A percentile compares a stretch with the other conserved stretches of the same genome.
These are phyloP conservation scores for Heloderma charlesbogerti DNA, from an alignment of 2,113 vertebrate genomes.

Conservation along the genomic window DNA sequence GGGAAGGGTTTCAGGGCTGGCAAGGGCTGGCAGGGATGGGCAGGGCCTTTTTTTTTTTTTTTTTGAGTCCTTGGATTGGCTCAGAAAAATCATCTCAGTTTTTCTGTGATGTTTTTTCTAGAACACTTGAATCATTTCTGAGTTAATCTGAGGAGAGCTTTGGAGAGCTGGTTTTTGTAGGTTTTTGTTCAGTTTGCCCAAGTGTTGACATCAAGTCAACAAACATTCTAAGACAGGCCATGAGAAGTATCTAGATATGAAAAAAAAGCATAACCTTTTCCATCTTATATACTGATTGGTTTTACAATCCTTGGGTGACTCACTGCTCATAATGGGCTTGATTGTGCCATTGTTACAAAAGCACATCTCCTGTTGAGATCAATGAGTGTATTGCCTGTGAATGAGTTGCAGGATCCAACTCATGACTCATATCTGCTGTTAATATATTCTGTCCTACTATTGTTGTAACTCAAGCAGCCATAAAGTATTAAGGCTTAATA, in stretches of 20 bases:
- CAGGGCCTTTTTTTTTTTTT: no score
- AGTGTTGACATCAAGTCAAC: constrained; percentile 6
- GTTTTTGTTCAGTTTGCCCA: neutral
- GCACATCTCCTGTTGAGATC: constrained; percentile 54
- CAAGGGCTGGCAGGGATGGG: no score
- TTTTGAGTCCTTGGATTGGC: no score
- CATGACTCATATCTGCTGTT: constrained; percentile 68
- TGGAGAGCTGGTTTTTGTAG: neutral
- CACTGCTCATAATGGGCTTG: constrained; percentile 50
- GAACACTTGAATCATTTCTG: neutral
- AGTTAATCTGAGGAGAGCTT: neutral
- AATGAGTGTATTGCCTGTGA: constrained; percentile 42
- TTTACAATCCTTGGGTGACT: constrained; percentile 46
- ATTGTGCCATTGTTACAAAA: constrained; percentile 55
- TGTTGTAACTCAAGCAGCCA: constrained; percentile 2
- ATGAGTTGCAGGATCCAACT: constrained; percentile 46
- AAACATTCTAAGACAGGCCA: neutral
- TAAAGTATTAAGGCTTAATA: constrained; percentile 42
- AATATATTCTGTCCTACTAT: constrained; percentile 47
- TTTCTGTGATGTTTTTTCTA: neutral
- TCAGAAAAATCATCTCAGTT: neutral
- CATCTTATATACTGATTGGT: constrained; percentile 26
- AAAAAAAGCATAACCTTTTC: constrained; percentile 10
- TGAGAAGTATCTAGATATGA: neutral
- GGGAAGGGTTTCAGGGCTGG: no score